phyloP scores from a whole-genome alignment of 2,888 invertebrate species.

The Chorisops tibialis region DNA sequence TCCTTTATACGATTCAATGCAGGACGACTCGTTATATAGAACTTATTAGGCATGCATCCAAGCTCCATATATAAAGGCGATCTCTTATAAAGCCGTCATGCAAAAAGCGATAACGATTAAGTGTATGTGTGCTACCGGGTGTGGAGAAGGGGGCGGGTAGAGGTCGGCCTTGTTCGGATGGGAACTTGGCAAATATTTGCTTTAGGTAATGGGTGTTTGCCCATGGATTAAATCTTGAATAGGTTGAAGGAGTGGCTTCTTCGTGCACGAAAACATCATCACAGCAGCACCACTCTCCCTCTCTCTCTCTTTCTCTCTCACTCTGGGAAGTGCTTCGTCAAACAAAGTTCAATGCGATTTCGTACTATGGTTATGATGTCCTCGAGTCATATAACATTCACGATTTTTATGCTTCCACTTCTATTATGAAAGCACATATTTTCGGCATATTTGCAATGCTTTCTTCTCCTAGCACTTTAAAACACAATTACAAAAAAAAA shows the following conservation, averaged over 20 bases:
- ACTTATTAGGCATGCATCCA: conserved; percentile 14
- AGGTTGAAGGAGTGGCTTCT: conserved; percentile 11
- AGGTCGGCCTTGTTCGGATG: conserved; percentile 14
- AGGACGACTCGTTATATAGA: not conserved
- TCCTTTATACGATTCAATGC: not conserved
- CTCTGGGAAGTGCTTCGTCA: no score
- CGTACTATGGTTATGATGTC: no score
- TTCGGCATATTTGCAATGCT: no score
- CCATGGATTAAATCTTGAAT: conserved; percentile 23
- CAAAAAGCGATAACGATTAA: conserved; percentile 10
- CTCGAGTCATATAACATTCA: no score
- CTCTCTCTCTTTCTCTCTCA: no score
- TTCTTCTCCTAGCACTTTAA: no score
- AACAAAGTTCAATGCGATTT: not conserved
- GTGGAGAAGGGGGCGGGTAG: no score
- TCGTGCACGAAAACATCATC: not conserved
- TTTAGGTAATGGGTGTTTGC: conserved; percentile 24
- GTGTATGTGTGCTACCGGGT: not conserved
- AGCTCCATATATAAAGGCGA: not conserved
- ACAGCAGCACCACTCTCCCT: no score
- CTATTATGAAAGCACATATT: no score
- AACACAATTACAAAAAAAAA: no score
- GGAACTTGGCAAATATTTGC: conserved; percentile 9
- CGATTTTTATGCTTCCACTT: no score
- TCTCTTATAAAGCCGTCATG: not conserved